Evolutionary conservation across 2,113 vertebrate genomes (phyloP).

Genomic region (Isichthys henryi): DNA sequence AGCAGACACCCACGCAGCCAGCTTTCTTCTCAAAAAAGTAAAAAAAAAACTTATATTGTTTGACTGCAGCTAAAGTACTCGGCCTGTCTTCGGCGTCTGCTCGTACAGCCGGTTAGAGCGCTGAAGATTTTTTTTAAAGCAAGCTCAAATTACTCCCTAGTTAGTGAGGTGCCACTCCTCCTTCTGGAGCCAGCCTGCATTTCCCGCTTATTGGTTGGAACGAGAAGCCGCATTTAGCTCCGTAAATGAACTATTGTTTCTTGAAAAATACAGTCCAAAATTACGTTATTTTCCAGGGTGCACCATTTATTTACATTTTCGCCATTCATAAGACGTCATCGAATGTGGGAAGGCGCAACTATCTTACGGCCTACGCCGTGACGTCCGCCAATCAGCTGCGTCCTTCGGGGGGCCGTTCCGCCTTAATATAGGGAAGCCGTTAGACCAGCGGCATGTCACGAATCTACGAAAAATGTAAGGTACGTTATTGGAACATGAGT

Average conservation of each 20-base stretch:
- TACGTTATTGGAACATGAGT: not conserved
- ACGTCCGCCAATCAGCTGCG: constrained; percentile 17
- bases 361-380: not conserved
- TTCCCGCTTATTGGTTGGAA: not conserved
- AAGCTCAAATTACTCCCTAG: not conserved
- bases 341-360: not conserved
- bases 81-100: not conserved
- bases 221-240: not conserved
- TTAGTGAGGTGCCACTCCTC: not conserved
- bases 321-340: not conserved
- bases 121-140: not conserved
- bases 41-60: not conserved
- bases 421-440: not conserved
- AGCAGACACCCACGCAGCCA: not conserved
- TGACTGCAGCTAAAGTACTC: not conserved
- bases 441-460: not conserved
- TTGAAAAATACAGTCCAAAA: not conserved
- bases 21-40: not conserved
- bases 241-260: not conserved
- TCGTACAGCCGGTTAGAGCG: not conserved
- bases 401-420: constrained; percentile 2
- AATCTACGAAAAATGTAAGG: not conserved
- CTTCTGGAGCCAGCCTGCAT: not conserved
- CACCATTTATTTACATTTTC: not conserved
- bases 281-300: not conserved